Base-by-base conservation (phyloP, 2,888 invertebrate genomes). In the Drosophila sordidula region DNA sequence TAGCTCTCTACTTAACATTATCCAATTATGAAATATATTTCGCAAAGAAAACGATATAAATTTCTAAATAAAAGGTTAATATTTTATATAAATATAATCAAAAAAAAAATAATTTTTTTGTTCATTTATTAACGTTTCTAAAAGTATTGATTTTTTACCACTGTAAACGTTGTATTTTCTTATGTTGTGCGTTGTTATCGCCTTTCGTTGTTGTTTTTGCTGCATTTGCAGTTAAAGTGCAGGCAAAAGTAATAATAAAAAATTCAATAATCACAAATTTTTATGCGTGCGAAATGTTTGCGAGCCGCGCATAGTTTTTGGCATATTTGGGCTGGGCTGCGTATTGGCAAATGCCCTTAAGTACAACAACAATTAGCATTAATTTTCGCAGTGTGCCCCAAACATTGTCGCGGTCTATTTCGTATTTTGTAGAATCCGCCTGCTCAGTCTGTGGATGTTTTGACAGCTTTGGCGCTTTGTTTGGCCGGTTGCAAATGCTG, bases 241-340 rank as follows among this genome's bases (percentile, higher is more conserved):
- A 56, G 38, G 34, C 58, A 56, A 58, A 59, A 65, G 32, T 62
- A 64, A 62, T 36, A 46, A 70, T 51, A 50, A 80, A 77, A 80
- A 88, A 78, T 80, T 86, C 86, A 89, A 89, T 86, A 86, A 89
- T 80, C 83, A 76, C 84, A 86, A 86, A 88, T 70, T 86, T 89
- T 86, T 70, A 88, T 89, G 84, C 49, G 73, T 76, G 70, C 66
- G 75, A 89, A 80, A 80, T 72, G 64, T 47, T 70, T 64, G 65
- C 65, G 26, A 38, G 46, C 46, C 64, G 44, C 11, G 41, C 75
- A 82, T 65, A 69, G 61, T 61, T 65, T 51, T 57, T 45, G 64
- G 68, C 76, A 51, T 70, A 64, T 51, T 72, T 55, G 50, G 52
- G 12, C 59, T 45, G 50, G 54, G 46, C 26, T 45, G 25, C 6